Conservation (phyloP, 2,113 vertebrate species). For the Syrrhaptes paradoxus region DNA sequence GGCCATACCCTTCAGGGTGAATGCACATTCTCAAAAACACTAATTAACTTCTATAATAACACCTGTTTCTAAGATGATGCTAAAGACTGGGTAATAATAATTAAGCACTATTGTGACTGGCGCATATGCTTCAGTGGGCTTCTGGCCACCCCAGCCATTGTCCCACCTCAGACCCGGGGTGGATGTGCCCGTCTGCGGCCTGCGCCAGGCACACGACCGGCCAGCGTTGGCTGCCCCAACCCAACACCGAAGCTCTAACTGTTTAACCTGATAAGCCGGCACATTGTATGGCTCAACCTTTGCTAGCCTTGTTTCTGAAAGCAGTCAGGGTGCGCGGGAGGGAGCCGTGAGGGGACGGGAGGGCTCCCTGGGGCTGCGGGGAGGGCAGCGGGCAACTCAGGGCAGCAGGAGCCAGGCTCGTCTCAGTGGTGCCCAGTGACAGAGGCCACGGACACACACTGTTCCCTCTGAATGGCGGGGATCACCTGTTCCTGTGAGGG, state of each 20-base stretch:
- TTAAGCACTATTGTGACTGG: neutral
- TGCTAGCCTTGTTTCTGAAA: neutral
- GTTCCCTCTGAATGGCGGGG: neutral
- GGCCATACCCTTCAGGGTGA: neutral
- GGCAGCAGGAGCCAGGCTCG: neutral
- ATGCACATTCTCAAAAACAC: neutral
- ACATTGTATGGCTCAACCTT: fast-evolving
- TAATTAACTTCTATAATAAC: neutral
- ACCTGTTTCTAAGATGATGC: neutral
- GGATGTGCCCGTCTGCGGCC: fast-evolving
- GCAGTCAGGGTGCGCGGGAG: neutral
- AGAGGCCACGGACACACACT: fast-evolving
- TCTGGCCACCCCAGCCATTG: too few relatives aligned
- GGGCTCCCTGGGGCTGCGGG: neutral
- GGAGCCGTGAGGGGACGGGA: neutral
- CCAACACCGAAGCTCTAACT: fast-evolving
- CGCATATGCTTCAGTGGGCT: neutral
- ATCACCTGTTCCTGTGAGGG: neutral
- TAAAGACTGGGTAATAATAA: neutral
- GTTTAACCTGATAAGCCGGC: neutral
- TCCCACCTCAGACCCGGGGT: neutral
- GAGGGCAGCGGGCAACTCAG: neutral
- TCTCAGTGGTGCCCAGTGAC: neutral
- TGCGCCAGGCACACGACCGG: neutral
- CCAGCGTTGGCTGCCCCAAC: neutral